A percentile compares a stretch with the other conserved stretches of the same genome.
phyloP scores from a whole-genome alignment of 1,140 invertebrate genomes.

The Monomorium pharaonis region DNA sequence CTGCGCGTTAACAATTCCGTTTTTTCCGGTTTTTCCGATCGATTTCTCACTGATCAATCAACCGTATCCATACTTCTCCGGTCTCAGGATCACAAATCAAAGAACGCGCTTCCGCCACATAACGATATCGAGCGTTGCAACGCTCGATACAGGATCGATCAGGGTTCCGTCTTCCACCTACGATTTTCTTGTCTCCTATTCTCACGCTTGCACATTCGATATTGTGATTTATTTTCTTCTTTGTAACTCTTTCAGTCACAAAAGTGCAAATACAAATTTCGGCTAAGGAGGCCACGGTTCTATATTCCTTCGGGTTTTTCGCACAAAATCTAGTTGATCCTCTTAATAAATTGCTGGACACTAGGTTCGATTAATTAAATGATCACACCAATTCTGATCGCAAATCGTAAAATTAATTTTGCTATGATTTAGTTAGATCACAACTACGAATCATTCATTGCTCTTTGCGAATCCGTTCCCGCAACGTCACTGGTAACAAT shows the following conservation, averaged over 20 bases:
- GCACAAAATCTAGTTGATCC: background rate
- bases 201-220: slow-evolving; percentile 17
- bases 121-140: background rate
- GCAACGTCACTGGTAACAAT: background rate
- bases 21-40: slow-evolving; percentile 37
- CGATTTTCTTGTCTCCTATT: background rate
- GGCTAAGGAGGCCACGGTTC: background rate
- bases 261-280: background rate
- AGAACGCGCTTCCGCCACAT: slow-evolving; percentile 21
- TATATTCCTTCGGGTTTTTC: background rate
- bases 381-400: background rate
- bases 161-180: background rate
- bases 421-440: background rate
- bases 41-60: slow-evolving; percentile 57
- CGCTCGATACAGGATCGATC: slow-evolving; percentile 20
- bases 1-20: slow-evolving; percentile 43
- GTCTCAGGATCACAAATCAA: background rate
- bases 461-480: background rate
- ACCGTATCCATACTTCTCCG: slow-evolving; percentile 35
- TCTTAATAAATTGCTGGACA: background rate
- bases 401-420: background rate
- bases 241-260: background rate
- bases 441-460: slow-evolving; percentile 19
- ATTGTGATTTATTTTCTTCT: background rate
- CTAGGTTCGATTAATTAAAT: background rate